Percentiles rank a stretch among this genome's conserved stretches.
Conservation (phyloP, 2,113 vertebrate genomes). For the Lontra canadensis region DNA sequence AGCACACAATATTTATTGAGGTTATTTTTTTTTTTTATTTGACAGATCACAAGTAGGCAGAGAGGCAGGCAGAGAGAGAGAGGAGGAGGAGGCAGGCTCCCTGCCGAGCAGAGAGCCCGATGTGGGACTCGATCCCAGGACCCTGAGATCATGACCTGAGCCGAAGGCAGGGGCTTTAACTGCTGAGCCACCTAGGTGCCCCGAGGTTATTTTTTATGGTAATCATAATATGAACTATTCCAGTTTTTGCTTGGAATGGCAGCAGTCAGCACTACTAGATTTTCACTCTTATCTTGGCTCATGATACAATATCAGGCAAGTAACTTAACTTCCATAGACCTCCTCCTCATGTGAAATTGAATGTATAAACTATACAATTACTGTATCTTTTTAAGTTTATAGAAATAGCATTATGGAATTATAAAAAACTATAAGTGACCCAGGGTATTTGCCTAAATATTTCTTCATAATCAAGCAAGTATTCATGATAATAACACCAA, state of each 20-base stretch:
- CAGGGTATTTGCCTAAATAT: background rate
- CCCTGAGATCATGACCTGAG: too few relatives aligned
- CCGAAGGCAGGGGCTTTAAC: too few relatives aligned
- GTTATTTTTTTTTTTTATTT: background rate
- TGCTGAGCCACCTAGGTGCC: too few relatives aligned
- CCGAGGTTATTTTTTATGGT: background rate
- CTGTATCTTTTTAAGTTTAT: background rate
- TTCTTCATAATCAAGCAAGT: background rate
- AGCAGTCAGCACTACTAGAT: background rate
- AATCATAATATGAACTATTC: background rate
- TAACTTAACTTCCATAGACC: background rate
- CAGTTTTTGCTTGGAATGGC: background rate
- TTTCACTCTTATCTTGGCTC: background rate
- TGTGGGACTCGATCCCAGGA: too few relatives aligned
- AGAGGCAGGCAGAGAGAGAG: too few relatives aligned
- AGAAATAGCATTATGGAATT: background rate
- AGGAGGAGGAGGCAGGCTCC: too few relatives aligned
- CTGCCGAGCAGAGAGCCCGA: too few relatives aligned
- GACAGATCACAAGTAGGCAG: too few relatives aligned
- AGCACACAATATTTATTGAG: background rate
- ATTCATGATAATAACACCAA: background rate
- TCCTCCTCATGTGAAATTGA: constrained; percentile 25
- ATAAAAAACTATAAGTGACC: background rate
- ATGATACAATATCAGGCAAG: background rate
- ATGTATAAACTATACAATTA: background rate